These are phyloP conservation scores for Trissonchulus sp. DNA, from an alignment of 2,888 invertebrate genomes.

Conservation along the genomic window DNA sequence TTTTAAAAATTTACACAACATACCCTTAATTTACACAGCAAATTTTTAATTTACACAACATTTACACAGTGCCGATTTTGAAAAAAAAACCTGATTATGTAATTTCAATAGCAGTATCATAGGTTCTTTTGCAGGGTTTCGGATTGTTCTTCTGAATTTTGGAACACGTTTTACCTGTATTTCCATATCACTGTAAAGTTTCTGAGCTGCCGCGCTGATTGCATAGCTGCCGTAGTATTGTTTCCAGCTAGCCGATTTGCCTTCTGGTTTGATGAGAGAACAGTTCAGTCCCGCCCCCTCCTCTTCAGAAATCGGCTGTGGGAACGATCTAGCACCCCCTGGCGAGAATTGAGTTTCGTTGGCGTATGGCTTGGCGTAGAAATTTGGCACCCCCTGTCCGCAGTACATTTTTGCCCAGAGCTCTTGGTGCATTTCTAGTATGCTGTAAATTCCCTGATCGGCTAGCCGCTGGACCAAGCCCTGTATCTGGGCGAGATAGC, in stretches of 20 bases:
- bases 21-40: too few relatives aligned
- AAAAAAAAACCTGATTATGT: too few relatives aligned
- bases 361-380: slow-evolving; percentile 19
- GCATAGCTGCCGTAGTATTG: background rate
- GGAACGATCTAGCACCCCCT: background rate
- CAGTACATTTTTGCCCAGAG: background rate
- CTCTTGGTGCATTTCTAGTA: slow-evolving; percentile 16
- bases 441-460: background rate
- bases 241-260: background rate
- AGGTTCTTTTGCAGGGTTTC: too few relatives aligned
- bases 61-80: too few relatives aligned
- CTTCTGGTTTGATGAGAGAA: background rate
- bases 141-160: too few relatives aligned
- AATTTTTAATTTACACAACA: too few relatives aligned
- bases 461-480: background rate
- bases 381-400: slow-evolving; percentile 2
- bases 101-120: too few relatives aligned
- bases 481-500: background rate
- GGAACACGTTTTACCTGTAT: too few relatives aligned
- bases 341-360: background rate
- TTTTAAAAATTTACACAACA: too few relatives aligned
- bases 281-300: background rate
- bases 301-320: background rate
- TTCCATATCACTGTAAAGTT: background rate
- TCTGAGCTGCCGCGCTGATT: background rate